Percentiles rank a stretch among this genome's conserved stretches.
Conservation (phyloP, 1,140 invertebrate genomes). For the Chironomus tepperi region DNA sequence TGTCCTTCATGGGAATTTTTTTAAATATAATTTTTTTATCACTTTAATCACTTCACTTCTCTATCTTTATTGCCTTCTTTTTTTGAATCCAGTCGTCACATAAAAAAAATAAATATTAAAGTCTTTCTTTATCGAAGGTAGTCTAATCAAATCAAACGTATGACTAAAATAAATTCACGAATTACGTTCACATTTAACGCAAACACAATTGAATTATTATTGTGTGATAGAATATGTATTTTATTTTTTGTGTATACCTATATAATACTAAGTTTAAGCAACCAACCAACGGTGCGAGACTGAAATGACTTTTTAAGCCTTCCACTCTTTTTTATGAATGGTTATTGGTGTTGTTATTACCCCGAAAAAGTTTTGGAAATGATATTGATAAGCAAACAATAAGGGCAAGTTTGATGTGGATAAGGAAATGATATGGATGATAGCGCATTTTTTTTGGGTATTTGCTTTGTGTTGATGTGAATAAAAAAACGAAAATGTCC, state of each 20-base stretch:
- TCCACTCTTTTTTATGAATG: neutral
- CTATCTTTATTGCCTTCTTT: neutral
- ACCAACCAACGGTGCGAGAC: neutral
- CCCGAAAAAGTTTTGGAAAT: neutral
- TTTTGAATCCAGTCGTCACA: neutral
- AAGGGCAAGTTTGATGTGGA: neutral
- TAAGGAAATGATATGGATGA: neutral
- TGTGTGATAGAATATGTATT: too few species aligned
- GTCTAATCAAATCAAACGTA: conserved; percentile 15
- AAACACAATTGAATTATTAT: conserved; percentile 16
- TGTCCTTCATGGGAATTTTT: neutral
- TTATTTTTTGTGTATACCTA: too few species aligned
- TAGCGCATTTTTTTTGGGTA: too few species aligned
- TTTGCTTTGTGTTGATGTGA: too few species aligned
- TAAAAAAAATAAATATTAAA: neutral
- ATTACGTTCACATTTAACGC: conserved; percentile 22
- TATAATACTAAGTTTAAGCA: neutral
- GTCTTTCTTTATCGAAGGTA: neutral
- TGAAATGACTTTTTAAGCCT: conserved; percentile 21
- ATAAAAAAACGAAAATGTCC: too few species aligned
- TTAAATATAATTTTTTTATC: neutral
- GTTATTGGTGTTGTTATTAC: conserved; percentile 22
- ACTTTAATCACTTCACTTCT: conserved; percentile 2
- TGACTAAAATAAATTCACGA: conserved; percentile 18
- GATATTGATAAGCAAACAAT: conserved; percentile 17